phyloP scores from a whole-genome alignment of 2,888 invertebrate species.

The Caenorhabditis sp. region DNA sequence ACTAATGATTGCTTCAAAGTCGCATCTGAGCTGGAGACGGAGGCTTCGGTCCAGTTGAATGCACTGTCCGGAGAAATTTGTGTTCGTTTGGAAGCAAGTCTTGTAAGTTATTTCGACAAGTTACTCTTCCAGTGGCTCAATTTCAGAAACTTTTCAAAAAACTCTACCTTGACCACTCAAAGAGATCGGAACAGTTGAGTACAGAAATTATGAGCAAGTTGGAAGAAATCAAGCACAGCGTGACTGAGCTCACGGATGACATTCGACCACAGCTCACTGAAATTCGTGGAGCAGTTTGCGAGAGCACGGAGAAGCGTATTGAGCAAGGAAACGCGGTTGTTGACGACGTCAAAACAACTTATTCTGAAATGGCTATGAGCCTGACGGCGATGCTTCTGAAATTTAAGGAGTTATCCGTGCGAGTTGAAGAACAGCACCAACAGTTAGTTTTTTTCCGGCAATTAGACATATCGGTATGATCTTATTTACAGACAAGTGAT shows the following conservation, averaged over 20 bases:
- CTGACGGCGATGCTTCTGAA: constrained; percentile 13
- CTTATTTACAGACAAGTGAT: constrained; percentile 26
- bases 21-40: constrained; percentile 12
- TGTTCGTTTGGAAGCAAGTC: background rate
- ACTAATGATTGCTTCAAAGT: background rate
- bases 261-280: constrained; percentile 28
- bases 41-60: background rate
- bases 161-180: constrained; percentile 3
- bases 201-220: constrained; percentile 7
- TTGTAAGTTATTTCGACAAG: background rate
- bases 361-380: background rate
- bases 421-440: constrained; percentile 27
- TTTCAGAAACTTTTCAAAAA: constrained; percentile 15
- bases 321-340: background rate
- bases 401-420: constrained; percentile 16
- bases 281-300: constrained; percentile 26
- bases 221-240: constrained; percentile 23
- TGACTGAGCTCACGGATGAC: constrained; percentile 25
- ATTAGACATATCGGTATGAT: background rate
- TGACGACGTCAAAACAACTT: constrained; percentile 7
- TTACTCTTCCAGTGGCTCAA: background rate
- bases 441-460: background rate
- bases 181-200: background rate
- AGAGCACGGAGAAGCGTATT: constrained; percentile 1
- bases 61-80: background rate